Evolutionary conservation across 2,888 invertebrate species (phyloP), one percentile per base, ranked within the genome.

Genomic region (Unio delphinus): DNA sequence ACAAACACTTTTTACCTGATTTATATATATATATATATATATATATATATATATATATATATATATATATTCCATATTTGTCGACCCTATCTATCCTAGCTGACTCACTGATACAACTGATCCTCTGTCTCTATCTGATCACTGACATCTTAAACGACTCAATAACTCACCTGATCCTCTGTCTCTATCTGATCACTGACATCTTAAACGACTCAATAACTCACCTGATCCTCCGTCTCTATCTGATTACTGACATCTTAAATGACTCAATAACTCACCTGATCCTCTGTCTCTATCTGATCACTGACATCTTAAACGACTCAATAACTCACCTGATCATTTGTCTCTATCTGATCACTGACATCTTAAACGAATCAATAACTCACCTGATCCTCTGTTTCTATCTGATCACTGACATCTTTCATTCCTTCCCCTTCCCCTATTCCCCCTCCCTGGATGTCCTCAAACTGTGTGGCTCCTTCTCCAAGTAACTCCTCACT

Each of bases 241-340:
- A 97, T 95, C 86, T 89, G 94, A 72, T 98, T 97, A 0, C 98
- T 98, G 28, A 98, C 96, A 89, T 99, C 98, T 83, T 95, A 96
- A 20, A 20, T 55, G 56, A 55, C 17, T 56, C 20, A 34, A n/a
- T 61, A 1, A 30, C 71, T 65, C 69, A 89, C 84, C 85, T 98
- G 98, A 91, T 98, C 98, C 79, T 90, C 89, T 18, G 93, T 93
- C 88, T 95, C 95, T 65, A 97, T 95, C 86, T 89, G 94, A 72
- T 98, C 97, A 0, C 98, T 98, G 28, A 98, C 96, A 89, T 99
- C 98, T 83, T 95, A 96, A 20, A 20, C 61, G 56, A 55, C 17
- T 56, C 20, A 34, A n/a, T 61, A 1, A 30, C 71, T 65, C 69
- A 89, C 84, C 85, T 98, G 98, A 91, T 98, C 98, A 78, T 90